Percentiles rank a stretch among this genome's conserved stretches.
These are phyloP conservation scores for Saxidomus purpurata DNA, from an alignment of 1,140 invertebrate genomes.

Conservation along the genomic window DNA sequence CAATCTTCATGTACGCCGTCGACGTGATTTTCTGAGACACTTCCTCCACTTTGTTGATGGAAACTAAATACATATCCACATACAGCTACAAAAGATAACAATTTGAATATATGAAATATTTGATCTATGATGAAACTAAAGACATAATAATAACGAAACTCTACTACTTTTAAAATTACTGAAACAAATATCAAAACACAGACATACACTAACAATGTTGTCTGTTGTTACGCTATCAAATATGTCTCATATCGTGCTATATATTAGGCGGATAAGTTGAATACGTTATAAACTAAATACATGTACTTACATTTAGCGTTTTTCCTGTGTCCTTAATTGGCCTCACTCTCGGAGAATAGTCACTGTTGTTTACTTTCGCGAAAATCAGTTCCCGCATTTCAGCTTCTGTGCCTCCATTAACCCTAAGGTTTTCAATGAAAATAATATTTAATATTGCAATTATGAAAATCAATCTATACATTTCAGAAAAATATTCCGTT, in stretches of 20 bases:
- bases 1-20: slow-evolving; percentile 49
- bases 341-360: slow-evolving; percentile 37
- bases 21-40: slow-evolving; percentile 63
- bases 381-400: slow-evolving; percentile 17
- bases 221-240: too few relatives aligned
- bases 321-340: slow-evolving; percentile 56
- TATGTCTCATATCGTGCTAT: too few relatives aligned
- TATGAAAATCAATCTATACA: neutral
- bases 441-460: neutral
- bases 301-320: slow-evolving; percentile 30
- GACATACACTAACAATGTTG: too few relatives aligned
- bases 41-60: slow-evolving; percentile 63
- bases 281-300: too few relatives aligned
- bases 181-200: too few relatives aligned
- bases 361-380: slow-evolving; percentile 32
- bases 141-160: too few relatives aligned
- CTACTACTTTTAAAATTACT: too few relatives aligned
- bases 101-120: too few relatives aligned
- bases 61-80: slow-evolving; percentile 60
- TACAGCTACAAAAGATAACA: neutral
- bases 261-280: too few relatives aligned
- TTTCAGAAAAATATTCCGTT: too few relatives aligned
- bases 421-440: neutral
- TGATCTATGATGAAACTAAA: too few relatives aligned
- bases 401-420: slow-evolving; percentile 8